Base-by-base conservation (phyloP, 2,113 vertebrate genomes). In the Leiothrix lutea region DNA sequence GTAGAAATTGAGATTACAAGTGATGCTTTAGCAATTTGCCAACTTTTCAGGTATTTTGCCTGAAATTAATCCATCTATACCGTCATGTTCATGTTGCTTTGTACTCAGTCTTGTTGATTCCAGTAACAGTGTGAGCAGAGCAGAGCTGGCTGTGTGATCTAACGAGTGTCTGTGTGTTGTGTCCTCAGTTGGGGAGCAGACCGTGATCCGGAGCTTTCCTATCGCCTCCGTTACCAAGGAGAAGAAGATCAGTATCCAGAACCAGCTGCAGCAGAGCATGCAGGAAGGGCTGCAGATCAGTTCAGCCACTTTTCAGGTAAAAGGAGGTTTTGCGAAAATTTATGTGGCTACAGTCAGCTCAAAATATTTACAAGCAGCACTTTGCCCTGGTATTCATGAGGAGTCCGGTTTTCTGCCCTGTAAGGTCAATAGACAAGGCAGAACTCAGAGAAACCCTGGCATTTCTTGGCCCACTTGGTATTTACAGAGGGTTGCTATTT, bases 231-330 rank as follows among this genome's bases (percentile, higher is more conserved):
- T 99, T 82, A 99, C 98, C 14, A 99, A 99, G 97, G 99, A 99
- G 92, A 99, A 99, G 97, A 99, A 99, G 98, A 99, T 99, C 95
- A 99, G 98, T 50, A 98, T 99, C 84, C 99, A 99, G 97, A 99
- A 99, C 96, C 99, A 99, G 91, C 98, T 99, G 64, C 99, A 99
- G 94, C 99, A 99, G 97, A 99, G 98, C 92, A 99, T 99, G 98
- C 99, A 99, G 90, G 99, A 99, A 91, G 99, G 99, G 60, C 94
- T 99, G 44, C 99, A 99, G 97, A 98, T 99, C 86, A 98, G 99
- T 58, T 99, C 99, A 26, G 98, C 99, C 29, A 98, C 98, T 22
- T 99, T 99, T 96, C 99, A 99, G 99, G 99, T 99, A 97, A 61
- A 95, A 96, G 47, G 70, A 78, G 45, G 42, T 72, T 54, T 47